Percentiles rank a stretch among this genome's conserved stretches.
Evolutionary conservation across 2,113 vertebrate genomes (phyloP).

Genomic region (Dascyllus trimaculatus): DNA sequence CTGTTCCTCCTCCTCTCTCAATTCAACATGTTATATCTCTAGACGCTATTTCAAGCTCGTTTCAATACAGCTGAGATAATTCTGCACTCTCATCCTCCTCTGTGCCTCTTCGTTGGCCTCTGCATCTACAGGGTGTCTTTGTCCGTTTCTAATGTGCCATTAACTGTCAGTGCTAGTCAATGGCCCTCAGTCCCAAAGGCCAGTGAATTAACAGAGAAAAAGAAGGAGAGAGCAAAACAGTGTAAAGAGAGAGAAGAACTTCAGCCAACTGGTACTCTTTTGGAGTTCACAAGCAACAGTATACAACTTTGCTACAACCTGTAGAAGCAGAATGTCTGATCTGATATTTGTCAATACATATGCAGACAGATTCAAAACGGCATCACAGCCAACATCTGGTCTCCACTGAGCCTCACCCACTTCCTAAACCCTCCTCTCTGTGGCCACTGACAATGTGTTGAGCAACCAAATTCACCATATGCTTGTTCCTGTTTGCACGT

Average conservation of each 20-base stretch:
- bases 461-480: no score
- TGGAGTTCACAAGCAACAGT: conserved; percentile 7
- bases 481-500: no score
- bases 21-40: conserved; percentile 11
- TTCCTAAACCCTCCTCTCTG: no score
- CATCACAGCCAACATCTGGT: no score
- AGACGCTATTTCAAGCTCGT: conserved; percentile 11
- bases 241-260: background rate
- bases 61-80: conserved; percentile 25
- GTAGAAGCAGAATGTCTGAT: background rate
- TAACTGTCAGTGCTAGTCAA: conserved; percentile 55
- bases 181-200: conserved; percentile 40
- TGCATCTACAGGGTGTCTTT: conserved; percentile 54
- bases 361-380: no score
- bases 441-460: no score
- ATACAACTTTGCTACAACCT: background rate
- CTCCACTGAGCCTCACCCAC: no score
- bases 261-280: conserved; percentile 1
- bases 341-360: no score
- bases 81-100: conserved; percentile 12
- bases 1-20: conserved; percentile 15
- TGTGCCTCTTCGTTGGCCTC: conserved; percentile 33
- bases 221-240: no score
- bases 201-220: conserved; percentile 15
- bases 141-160: conserved; percentile 59